Conservation (phyloP, 2,113 vertebrate genomes). For the Opisthocomus hoazin region DNA sequence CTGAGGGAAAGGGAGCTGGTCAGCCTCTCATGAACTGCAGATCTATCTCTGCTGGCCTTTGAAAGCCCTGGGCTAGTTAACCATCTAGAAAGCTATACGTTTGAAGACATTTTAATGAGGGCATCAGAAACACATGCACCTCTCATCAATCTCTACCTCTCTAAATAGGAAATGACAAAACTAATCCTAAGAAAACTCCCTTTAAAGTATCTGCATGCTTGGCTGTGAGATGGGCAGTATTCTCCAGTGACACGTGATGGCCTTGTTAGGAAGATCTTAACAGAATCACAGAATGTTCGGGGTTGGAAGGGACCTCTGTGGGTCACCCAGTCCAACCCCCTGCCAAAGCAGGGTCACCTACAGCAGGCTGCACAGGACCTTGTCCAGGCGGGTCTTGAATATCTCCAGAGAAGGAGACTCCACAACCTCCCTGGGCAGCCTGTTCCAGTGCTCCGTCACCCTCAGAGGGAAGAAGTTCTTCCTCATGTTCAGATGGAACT, state of each 20-base stretch:
- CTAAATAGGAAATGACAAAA: neutral
- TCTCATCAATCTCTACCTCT: neutral
- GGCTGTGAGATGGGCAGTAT: neutral
- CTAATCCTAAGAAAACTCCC: neutral
- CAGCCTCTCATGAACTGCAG: fast-evolving
- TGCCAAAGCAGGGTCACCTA: too few species aligned
- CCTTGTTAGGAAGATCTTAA: neutral
- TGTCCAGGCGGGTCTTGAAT: too few species aligned
- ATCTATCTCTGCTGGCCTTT: neutral
- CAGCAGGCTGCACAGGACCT: too few species aligned
- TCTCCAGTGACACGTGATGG: fast-evolving
- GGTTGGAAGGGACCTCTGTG: too few species aligned
- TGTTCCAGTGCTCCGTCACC: too few species aligned
- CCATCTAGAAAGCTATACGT: neutral
- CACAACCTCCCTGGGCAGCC: too few species aligned
- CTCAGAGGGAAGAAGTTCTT: too few species aligned
- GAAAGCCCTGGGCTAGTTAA: neutral
- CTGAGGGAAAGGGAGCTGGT: neutral
- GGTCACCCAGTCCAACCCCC: too few species aligned
- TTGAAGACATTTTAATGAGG: neutral
- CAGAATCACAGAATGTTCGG: too few species aligned
- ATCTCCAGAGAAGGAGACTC: too few species aligned
- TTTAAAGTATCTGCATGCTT: neutral
- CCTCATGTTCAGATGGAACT: too few species aligned
- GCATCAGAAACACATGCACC: neutral